These are phyloP conservation scores for Syngnathus acus DNA, from an alignment of 2,797 vertebrate species.

Conservation along the genomic window DNA sequence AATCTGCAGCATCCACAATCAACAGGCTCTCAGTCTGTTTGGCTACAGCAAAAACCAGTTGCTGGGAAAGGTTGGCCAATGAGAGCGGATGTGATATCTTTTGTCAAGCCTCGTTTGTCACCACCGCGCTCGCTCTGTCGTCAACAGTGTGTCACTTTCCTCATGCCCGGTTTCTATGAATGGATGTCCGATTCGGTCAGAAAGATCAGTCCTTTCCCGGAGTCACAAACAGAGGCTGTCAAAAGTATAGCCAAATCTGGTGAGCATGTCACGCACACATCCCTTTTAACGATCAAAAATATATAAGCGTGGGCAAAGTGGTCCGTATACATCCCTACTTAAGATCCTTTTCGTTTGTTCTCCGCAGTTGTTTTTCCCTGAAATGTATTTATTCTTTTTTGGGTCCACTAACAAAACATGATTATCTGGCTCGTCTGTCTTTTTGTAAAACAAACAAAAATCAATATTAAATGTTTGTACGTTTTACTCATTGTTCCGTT, in stretches of 20 bases:
- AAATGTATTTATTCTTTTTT: neutral
- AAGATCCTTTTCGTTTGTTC: neutral
- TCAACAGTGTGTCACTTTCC: constrained; percentile 80
- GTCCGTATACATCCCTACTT: neutral
- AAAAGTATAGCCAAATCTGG: constrained; percentile 37
- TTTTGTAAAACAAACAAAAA: neutral
- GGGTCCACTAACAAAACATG: neutral
- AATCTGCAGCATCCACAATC: constrained; percentile 77
- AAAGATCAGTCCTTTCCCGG: constrained; percentile 35
- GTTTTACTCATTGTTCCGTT: neutral
- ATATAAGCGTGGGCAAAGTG: neutral
- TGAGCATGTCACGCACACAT: constrained; percentile 15
- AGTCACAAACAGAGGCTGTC: constrained; percentile 31
- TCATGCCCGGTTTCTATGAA: constrained; percentile 87
- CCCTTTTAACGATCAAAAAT: neutral
- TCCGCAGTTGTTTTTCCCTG: neutral
- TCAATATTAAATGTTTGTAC: too few species aligned
- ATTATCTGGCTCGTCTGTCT: neutral
- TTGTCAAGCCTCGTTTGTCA: constrained; percentile 30
- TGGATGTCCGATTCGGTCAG: constrained; percentile 63
- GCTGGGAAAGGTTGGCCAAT: constrained; percentile 77
- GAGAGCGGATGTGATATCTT: constrained; percentile 1
- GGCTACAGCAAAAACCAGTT: constrained; percentile 81
- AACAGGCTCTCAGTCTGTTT: constrained; percentile 77
- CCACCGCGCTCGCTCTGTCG: constrained; percentile 18